Base-by-base conservation (phyloP, 1,140 invertebrate genomes). In the Cotesia glomerata region DNA sequence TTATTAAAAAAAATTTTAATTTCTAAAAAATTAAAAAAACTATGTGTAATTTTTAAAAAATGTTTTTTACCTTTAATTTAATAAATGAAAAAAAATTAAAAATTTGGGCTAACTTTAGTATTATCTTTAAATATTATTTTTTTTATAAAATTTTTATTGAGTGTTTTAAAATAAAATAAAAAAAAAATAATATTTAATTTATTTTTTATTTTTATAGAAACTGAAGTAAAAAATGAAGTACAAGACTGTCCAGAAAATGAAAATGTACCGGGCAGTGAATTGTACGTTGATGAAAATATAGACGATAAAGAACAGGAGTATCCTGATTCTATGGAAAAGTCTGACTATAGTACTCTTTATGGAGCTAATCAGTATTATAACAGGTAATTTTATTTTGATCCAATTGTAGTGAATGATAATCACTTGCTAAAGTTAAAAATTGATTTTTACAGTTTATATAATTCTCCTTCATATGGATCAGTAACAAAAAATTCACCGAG, bases 301-400 rank as follows among this genome's bases (percentile, higher is more conserved):
- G 84, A 85, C 54, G 86, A 87, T 61, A 86, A 87, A 72, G 85
- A 86, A 4, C 79, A 79, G 8, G 85, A 86, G 8, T 86, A 86
- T 78, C 78, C 83, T 35, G 85, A 86, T 68, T 84, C 85, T 18
- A 85, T 87, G 79, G 86, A 87, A 67, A 87, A 87, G 73, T 61
- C 84, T 4, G 86, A 85, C 74, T 87, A 86, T 67, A 80, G 82
- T 67, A 75, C 84, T 32, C 69, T 86, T 32, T 86, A 86, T 70
- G 81, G 79, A 74, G 79, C 91, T 70, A 91, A 91, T 86, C 89
- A 91, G 81, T 92, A 91, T 86, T 92, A 92, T 76, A 92, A 92
- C 86, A 92, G 91, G 91, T 91, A 75, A 74, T 58, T 39, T 36
- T 45, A 51, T 58, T 58, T 49, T 58, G 7, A 16, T 70, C 58